These are phyloP conservation scores for Numenius phaeopus DNA, from an alignment of 2,797 vertebrate genomes.

Conservation along the genomic window DNA sequence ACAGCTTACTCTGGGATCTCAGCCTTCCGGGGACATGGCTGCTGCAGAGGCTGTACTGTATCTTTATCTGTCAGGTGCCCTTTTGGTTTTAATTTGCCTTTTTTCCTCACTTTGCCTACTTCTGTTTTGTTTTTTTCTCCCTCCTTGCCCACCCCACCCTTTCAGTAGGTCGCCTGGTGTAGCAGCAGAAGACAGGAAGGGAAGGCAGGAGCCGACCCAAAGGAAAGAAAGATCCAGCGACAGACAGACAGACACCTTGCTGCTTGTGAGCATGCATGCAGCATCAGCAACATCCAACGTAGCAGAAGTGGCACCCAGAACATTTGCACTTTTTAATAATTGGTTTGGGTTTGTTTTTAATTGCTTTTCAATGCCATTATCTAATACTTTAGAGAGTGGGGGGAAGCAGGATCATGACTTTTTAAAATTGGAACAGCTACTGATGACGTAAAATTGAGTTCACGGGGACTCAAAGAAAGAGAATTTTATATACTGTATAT, in stretches of 20 bases:
- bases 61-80: not conserved
- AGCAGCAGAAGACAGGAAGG: slow-evolving; percentile 74
- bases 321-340: slow-evolving; percentile 84
- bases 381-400: slow-evolving; percentile 69
- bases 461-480: slow-evolving; percentile 74
- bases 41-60: not conserved
- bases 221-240: slow-evolving; percentile 57
- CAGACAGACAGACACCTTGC: not conserved
- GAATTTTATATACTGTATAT: slow-evolving; percentile 86
- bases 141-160: not conserved
- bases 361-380: slow-evolving; percentile 74
- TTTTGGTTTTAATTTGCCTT: slow-evolving; percentile 9
- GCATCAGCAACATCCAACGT: slow-evolving; percentile 57
- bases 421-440: slow-evolving; percentile 80
- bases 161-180: slow-evolving; percentile 93
- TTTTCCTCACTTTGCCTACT: not conserved
- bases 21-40: not conserved
- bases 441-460: slow-evolving; percentile 79
- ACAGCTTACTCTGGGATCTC: not conserved
- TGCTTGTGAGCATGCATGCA: slow-evolving; percentile 35
- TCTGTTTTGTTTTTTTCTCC: not conserved
- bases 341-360: slow-evolving; percentile 69
- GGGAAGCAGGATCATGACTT: slow-evolving; percentile 62
- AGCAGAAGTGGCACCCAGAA: slow-evolving; percentile 75
- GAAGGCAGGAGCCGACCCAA: slow-evolving; percentile 76